A percentile compares a stretch with the other conserved stretches of the same genome.
These are phyloP conservation scores for Harpagoxenus sublaevis DNA, from an alignment of 2,888 invertebrate species.

Conservation along the genomic window DNA sequence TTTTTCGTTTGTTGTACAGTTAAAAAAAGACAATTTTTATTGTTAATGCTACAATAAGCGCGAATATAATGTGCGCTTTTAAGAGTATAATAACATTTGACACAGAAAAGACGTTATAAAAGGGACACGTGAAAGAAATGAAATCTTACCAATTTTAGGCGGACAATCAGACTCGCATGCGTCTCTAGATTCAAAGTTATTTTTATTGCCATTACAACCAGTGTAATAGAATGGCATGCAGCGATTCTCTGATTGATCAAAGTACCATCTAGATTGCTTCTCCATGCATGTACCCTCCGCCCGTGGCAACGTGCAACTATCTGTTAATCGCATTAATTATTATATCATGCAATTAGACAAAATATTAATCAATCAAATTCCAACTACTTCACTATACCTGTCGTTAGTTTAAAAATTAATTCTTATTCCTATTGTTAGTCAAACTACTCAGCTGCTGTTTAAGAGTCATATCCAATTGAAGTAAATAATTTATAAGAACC, in stretches of 20 bases:
- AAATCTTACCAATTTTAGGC: conserved; percentile 91
- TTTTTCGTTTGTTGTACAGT: neutral
- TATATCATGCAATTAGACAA: conserved; percentile 82
- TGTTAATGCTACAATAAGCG: neutral
- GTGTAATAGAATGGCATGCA: conserved; percentile 98
- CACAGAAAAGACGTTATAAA: neutral
- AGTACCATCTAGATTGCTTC: conserved; percentile 94
- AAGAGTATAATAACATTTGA: neutral
- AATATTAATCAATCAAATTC: neutral
- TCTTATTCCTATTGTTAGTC: neutral
- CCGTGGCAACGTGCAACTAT: conserved; percentile 92
- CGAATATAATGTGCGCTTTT: neutral
- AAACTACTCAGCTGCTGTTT: neutral
- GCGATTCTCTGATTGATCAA: conserved; percentile 93
- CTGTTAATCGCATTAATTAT: conserved; percentile 87
- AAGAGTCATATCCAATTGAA: neutral
- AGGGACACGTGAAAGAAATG: neutral
- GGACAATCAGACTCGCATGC: conserved; percentile 93
- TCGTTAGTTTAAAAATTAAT: neutral
- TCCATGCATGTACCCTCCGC: conserved; percentile 93
- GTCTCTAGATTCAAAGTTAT: conserved; percentile 92
- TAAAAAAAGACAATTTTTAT: neutral
- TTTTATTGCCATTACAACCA: conserved; percentile 96
- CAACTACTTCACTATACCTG: neutral
- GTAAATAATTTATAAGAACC: neutral